phyloP scores from a whole-genome alignment of 2,797 vertebrate species.

The Sebastes variabilis region DNA sequence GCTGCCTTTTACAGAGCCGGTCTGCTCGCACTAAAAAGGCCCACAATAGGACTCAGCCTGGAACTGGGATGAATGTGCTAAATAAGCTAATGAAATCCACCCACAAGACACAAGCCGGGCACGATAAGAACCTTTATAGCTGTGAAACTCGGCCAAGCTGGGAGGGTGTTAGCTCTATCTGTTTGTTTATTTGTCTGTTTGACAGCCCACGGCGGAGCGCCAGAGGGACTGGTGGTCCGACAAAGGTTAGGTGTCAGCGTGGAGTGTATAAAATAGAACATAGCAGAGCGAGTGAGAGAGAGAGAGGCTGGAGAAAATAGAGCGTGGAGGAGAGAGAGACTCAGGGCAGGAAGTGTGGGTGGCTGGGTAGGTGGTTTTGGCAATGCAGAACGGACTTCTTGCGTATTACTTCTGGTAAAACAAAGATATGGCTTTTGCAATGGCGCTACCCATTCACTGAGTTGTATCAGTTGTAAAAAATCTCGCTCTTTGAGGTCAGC shows the following conservation, averaged over 20 bases:
- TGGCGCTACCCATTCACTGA: constrained; percentile 62
- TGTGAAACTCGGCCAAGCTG: constrained; percentile 68
- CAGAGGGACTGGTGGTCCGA: constrained; percentile 66
- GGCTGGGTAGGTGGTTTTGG: constrained; percentile 83
- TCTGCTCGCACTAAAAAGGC: constrained; percentile 67
- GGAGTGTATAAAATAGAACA: constrained; percentile 69
- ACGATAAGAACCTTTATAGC: constrained; percentile 77
- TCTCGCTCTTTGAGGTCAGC: constrained; percentile 62
- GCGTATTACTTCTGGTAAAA: constrained; percentile 75
- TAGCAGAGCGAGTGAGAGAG: constrained; percentile 34
- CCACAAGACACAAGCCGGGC: constrained; percentile 76
- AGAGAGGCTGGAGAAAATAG: constrained; percentile 37
- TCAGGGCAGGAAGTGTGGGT: constrained; percentile 80
- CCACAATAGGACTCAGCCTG: constrained; percentile 75
- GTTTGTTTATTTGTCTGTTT: constrained; percentile 77
- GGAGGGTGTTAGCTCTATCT: constrained; percentile 62
- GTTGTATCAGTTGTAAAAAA: constrained; percentile 57
- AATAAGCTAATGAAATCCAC: constrained; percentile 81
- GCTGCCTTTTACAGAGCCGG: constrained; percentile 69
- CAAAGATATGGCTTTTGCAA: constrained; percentile 69
- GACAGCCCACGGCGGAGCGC: constrained; percentile 62
- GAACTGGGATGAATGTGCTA: constrained; percentile 73
- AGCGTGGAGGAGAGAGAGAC: constrained; percentile 54
- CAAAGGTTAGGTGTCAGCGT: constrained; percentile 74
- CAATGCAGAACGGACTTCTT: constrained; percentile 77